phyloP scores from a whole-genome alignment of 2,888 invertebrate species.

The Fabriciana adippe region DNA sequence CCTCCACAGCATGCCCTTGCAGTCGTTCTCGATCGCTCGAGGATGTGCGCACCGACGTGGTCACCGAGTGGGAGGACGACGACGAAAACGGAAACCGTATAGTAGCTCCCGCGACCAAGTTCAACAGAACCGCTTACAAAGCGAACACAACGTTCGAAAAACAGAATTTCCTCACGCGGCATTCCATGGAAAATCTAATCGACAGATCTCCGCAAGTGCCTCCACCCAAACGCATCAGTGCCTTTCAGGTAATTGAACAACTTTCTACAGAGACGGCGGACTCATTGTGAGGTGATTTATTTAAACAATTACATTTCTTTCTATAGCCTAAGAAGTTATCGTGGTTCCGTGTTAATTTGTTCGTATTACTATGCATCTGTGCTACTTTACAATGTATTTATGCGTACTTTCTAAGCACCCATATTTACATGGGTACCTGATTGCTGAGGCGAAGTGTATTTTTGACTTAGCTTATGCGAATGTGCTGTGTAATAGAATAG shows the following conservation, averaged over 20 bases:
- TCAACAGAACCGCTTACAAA: slow-evolving; percentile 70
- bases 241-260: slow-evolving; percentile 78
- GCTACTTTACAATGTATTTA: slow-evolving; percentile 47
- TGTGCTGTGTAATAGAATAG: slow-evolving; percentile 39
- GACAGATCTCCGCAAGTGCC: slow-evolving; percentile 78
- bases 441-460: slow-evolving; percentile 60
- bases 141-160: slow-evolving; percentile 66
- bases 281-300: slow-evolving; percentile 54
- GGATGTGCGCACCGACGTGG: slow-evolving; percentile 86
- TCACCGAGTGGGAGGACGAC: slow-evolving; percentile 84
- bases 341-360: slow-evolving; percentile 42
- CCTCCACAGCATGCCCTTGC: slow-evolving; percentile 81
- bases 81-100: slow-evolving; percentile 85
- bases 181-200: slow-evolving; percentile 88
- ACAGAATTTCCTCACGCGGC: slow-evolving; percentile 79
- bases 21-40: slow-evolving; percentile 87
- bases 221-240: slow-evolving; percentile 78
- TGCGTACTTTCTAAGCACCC: slow-evolving; percentile 66
- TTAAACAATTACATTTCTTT: slow-evolving; percentile 45
- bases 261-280: slow-evolving; percentile 64
- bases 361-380: slow-evolving; percentile 41
- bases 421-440: slow-evolving; percentile 57
- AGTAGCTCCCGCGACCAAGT: slow-evolving; percentile 75
- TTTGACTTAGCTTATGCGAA: slow-evolving; percentile 56
- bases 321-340: slow-evolving; percentile 33